A percentile compares a stretch with the other conserved stretches of the same genome.
These are phyloP conservation scores for Drosophila yakuba DNA, from an alignment of 1,140 invertebrate genomes.

Conservation along the genomic window DNA sequence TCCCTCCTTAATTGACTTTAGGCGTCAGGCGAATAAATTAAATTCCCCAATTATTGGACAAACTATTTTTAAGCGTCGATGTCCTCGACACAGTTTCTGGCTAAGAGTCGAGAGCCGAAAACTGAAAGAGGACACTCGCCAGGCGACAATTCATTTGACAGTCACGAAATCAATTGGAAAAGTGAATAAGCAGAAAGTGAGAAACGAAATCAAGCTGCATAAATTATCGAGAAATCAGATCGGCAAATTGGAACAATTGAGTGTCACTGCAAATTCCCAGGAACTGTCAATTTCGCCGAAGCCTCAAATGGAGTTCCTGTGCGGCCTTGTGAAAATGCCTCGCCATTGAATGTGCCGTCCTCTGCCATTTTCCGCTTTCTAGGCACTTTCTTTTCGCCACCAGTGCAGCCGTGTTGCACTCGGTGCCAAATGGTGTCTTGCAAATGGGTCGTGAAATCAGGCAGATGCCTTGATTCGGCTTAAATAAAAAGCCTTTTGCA, in stretches of 20 bases:
- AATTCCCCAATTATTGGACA: conserved; percentile 6
- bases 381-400: conserved; percentile 29
- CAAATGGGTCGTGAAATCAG: conserved; percentile 66
- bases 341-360: conserved; percentile 39
- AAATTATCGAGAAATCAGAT: conserved; percentile 66
- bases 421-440: conserved; percentile 37
- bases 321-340: conserved; percentile 20
- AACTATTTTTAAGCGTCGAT: conserved; percentile 46
- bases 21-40: neutral
- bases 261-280: conserved; percentile 25
- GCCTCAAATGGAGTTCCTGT: conserved; percentile 29
- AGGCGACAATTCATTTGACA: conserved; percentile 52
- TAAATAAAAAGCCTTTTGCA: conserved; percentile 17
- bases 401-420: conserved; percentile 27
- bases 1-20: neutral
- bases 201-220: conserved; percentile 66
- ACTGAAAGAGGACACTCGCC: conserved; percentile 2
- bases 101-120: neutral
- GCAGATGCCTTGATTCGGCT: conserved; percentile 19
- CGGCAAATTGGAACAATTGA: conserved; percentile 69
- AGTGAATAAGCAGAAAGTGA: conserved; percentile 55
- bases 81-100: conserved; percentile 65
- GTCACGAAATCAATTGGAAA: conserved; percentile 71
- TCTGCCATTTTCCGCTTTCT: conserved; percentile 11
- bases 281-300: conserved; percentile 46